Evolutionary conservation across 2,888 invertebrate species (phyloP).

Genomic region (Melipona beecheii): DNA sequence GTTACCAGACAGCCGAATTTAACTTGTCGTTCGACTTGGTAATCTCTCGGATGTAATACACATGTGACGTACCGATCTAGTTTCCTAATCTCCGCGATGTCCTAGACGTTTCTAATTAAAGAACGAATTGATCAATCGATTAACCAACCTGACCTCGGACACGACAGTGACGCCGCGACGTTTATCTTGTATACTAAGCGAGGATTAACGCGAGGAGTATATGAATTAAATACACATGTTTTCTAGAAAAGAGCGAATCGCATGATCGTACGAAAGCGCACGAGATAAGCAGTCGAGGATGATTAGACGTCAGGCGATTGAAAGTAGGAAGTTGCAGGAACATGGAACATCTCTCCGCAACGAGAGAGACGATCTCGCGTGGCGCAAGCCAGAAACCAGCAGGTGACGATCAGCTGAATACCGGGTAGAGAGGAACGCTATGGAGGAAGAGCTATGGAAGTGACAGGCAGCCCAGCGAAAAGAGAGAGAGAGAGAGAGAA

Average conservation of each 20-base stretch:
- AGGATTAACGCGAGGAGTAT: not conserved
- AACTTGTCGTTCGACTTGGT: not conserved
- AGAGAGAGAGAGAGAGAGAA: constrained; percentile 12
- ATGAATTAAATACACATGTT: too few species aligned
- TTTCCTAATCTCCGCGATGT: not conserved
- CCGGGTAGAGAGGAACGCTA: constrained; percentile 28
- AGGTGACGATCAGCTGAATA: constrained; percentile 50
- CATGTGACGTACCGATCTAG: too few species aligned
- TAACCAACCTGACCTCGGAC: not conserved
- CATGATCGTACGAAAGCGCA: too few species aligned
- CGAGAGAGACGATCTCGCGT: constrained; percentile 5
- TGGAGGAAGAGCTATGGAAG: constrained; percentile 18
- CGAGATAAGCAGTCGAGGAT: not conserved
- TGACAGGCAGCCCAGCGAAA: constrained; percentile 20
- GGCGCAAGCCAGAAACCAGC: constrained; percentile 30
- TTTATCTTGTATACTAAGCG: not conserved
- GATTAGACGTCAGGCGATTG: constrained; percentile 30
- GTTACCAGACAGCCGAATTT: not conserved
- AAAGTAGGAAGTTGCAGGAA: constrained; percentile 5
- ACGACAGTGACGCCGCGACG: not conserved
- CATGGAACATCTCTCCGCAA: constrained; percentile 9
- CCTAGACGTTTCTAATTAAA: not conserved
- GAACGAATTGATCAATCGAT: not conserved
- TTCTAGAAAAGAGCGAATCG: not conserved
- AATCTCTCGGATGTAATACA: not conserved